These are phyloP conservation scores for Danaus plexippus DNA, from an alignment of 1,140 invertebrate species.

Conservation along the genomic window DNA sequence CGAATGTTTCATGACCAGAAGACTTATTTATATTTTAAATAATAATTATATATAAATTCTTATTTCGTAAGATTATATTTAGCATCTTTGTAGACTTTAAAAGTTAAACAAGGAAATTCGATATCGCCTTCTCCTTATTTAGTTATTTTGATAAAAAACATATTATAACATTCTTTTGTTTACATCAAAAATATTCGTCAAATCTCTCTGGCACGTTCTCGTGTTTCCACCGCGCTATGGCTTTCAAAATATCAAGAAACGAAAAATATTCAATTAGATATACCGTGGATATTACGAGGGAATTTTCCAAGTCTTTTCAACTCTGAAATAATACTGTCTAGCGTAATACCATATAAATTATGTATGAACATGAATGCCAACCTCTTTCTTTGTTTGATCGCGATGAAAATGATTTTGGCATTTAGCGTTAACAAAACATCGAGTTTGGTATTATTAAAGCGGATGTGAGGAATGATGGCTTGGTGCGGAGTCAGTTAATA, in stretches of 20 bases:
- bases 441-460: conserved; percentile 3
- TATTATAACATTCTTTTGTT: conserved; percentile 1
- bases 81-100: too few species aligned
- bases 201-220: conserved; percentile 3
- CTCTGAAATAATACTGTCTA: conserved; percentile 30
- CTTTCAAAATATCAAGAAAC: conserved; percentile 12
- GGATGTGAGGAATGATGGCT: too few species aligned
- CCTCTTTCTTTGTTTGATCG: conserved; percentile 24
- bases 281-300: conserved; percentile 8
- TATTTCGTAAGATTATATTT: too few species aligned
- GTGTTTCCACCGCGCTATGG: conserved; percentile 8
- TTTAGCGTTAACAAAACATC: conserved; percentile 18
- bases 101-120: too few species aligned
- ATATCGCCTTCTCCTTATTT: too few species aligned
- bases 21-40: too few species aligned
- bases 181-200: conserved; percentile 3
- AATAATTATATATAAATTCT: too few species aligned
- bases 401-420: conserved; percentile 18
- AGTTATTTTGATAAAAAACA: too few species aligned
- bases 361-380: conserved; percentile 32
- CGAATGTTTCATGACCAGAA: too few species aligned
- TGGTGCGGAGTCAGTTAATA: too few species aligned
- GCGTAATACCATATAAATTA: conserved; percentile 36
- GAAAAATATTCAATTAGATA: conserved; percentile 20
- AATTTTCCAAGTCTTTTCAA: conserved; percentile 11